phyloP scores from a whole-genome alignment of 92 coral and sea anemone genomes.

The Phymanthus crucifer region DNA sequence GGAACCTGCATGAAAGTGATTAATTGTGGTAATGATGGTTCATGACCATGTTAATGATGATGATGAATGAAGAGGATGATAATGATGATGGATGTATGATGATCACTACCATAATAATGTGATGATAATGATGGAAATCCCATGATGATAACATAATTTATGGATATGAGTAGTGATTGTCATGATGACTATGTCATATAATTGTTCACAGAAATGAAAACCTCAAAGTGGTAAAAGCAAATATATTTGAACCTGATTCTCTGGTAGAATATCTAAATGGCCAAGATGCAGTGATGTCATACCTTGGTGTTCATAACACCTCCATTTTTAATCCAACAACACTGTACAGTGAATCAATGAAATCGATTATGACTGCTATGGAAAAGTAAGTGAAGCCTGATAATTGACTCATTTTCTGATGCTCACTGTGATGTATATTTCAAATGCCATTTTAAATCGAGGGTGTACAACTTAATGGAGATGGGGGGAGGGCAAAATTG shows the following conservation, averaged over 20 bases:
- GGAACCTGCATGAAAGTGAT: background rate
- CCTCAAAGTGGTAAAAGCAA: slow-evolving; percentile 65
- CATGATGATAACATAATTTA: background rate
- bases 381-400: slow-evolving; percentile 40
- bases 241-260: slow-evolving; percentile 64
- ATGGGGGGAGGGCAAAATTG: no score
- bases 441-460: no score
- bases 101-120: background rate
- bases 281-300: slow-evolving; percentile 79
- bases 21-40: background rate
- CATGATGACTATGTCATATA: no score
- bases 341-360: slow-evolving; percentile 68
- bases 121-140: background rate
- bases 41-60: background rate
- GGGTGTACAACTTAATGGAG: no score
- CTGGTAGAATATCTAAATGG: slow-evolving; percentile 57
- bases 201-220: slow-evolving; percentile 55
- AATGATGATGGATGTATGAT: no score
- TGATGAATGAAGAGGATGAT: background rate
- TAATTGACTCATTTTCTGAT: no score
- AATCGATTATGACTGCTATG: slow-evolving; percentile 65
- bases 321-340: slow-evolving; percentile 63
- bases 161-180: no score
- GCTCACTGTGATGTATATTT: no score
- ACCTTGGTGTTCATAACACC: slow-evolving; percentile 67